Conservation (phyloP, 92 coral and sea anemone species). For the Plumapathes pennacea region DNA sequence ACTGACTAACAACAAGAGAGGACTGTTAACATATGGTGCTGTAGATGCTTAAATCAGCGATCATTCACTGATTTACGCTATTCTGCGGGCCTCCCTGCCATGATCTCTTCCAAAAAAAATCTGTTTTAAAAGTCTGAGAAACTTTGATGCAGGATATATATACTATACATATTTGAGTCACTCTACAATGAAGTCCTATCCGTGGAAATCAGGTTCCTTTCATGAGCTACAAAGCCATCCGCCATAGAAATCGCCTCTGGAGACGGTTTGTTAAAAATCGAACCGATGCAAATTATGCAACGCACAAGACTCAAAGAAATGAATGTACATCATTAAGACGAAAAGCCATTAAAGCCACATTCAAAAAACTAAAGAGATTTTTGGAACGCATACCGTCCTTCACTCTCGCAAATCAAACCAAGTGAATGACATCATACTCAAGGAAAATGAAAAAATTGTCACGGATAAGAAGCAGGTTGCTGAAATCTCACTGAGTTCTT, state of each 20-base stretch:
- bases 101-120: slow-evolving; percentile 47
- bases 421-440: slow-evolving; percentile 18
- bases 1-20: slow-evolving; percentile 36
- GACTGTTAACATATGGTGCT: slow-evolving; percentile 30
- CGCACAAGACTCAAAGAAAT: slow-evolving; percentile 30
- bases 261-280: slow-evolving; percentile 24
- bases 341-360: slow-evolving; percentile 4
- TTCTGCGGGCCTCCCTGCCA: slow-evolving; percentile 32
- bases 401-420: slow-evolving; percentile 10
- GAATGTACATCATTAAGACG: slow-evolving; percentile 33
- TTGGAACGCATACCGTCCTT: slow-evolving; percentile 16
- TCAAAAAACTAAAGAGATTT: slow-evolving; percentile 10
- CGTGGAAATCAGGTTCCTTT: slow-evolving; percentile 39
- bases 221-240: slow-evolving; percentile 22
- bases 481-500: slow-evolving; percentile 9
- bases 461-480: slow-evolving; percentile 1
- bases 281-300: slow-evolving; percentile 19
- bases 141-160: slow-evolving; percentile 30
- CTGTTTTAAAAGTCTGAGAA: slow-evolving; percentile 35
- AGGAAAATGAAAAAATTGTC: slow-evolving; percentile 8
- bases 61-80: slow-evolving; percentile 43
- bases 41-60: slow-evolving; percentile 53
- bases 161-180: slow-evolving; percentile 48
- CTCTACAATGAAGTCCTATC: slow-evolving; percentile 27
- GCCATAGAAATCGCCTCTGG: slow-evolving; percentile 30